These are phyloP conservation scores for Notiomystis cincta DNA, from an alignment of 2,113 vertebrate genomes.

Conservation along the genomic window DNA sequence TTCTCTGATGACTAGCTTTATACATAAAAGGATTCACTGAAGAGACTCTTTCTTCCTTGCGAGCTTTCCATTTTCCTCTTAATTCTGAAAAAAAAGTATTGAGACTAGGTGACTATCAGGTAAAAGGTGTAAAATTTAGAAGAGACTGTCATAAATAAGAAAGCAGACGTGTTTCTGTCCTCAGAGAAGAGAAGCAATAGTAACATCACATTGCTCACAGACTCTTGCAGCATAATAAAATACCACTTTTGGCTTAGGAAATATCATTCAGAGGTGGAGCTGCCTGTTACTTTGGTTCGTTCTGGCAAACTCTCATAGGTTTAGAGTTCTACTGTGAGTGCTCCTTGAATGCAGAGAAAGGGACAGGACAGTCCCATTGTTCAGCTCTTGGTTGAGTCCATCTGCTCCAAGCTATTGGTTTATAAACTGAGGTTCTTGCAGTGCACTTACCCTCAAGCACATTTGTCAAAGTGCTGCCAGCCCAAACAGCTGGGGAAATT, in stretches of 20 bases:
- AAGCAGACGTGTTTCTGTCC: not conserved
- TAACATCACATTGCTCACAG: not conserved
- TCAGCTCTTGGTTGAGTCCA: not conserved
- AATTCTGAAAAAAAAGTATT: not conserved
- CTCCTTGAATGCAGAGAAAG: not conserved
- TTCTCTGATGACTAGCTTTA: not conserved
- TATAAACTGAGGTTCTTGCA: not conserved
- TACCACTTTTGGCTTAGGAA: not conserved
- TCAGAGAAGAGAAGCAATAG: not conserved
- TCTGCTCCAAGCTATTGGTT: not conserved
- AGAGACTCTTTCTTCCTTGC: not conserved
- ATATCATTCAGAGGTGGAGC: not conserved
- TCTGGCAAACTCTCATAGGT: not conserved
- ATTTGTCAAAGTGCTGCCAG: not conserved
- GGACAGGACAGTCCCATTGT: not conserved
- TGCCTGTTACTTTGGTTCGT: not conserved
- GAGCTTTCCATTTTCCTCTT: not conserved
- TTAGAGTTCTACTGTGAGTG: not conserved
- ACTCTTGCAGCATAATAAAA: not conserved
- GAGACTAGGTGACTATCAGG: not conserved
- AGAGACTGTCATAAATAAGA: not conserved
- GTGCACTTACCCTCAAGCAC: not conserved
- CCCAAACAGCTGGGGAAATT: conserved; percentile 33
- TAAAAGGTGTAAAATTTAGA: not conserved
- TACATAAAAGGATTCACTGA: not conserved